Evolutionary conservation across 2,888 invertebrate species (phyloP), one percentile per base, ranked within the genome.

Genomic region (Craniophora ligustri): DNA sequence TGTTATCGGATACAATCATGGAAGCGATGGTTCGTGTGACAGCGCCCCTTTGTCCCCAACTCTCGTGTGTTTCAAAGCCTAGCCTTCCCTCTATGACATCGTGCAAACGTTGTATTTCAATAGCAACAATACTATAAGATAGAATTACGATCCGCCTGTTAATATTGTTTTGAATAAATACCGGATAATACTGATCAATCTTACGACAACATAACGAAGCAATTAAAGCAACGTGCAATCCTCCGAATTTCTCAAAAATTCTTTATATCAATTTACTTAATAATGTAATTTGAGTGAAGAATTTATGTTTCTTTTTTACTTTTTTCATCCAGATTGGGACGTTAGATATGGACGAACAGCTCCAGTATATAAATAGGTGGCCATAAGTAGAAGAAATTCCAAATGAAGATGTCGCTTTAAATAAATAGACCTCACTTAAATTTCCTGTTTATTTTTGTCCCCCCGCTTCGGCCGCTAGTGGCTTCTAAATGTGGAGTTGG

Each of bases 361-460:
- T 53, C 46, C 30, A 38, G 41, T 11, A 57, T 70, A 68, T 65
- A 78, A 87, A 88, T 87, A 88, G 85, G 81, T 48, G 49, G 57
- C 81, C 82, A 81, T 85, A 85, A 85, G 85, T 78, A 80, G 84
- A 85, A 75, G 81, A 86, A 84, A 82, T 85, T 81, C 82, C 77
- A 66, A 75, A 73, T 68, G 72, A 75, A 75, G 83, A 77, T 88
- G 90, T 88, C 89, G 86, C 87, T 84, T 86, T 81, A 86, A 87
- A 90, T 90, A 88, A 87, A 90, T 88, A 87, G 79, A 71, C 72
- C 78, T 85, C 85, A 82, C 86, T 87, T 84, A 86, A 85, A 87
- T 89, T 87, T 88, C 87, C 82, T 78, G 89, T 85, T 86, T 91
- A 91, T 91, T 92, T 89, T 84, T 73, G 88, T 87, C 78, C 76